Percentiles rank a stretch among this genome's conserved stretches.
phyloP scores from a whole-genome alignment of 1,140 invertebrate genomes.

The Calliopsis andreniformis region DNA sequence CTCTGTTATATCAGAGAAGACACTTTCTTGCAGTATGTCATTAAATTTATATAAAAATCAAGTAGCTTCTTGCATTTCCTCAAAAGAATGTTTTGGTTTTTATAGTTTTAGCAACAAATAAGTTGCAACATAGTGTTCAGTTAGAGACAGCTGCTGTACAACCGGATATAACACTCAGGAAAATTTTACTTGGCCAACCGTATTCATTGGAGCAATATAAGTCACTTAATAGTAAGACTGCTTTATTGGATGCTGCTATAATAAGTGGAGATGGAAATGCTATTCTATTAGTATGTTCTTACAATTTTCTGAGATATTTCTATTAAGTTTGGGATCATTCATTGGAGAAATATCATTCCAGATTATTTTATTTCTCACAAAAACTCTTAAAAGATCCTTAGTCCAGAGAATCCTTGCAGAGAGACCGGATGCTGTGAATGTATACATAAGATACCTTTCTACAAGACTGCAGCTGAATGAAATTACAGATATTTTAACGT shows the following conservation, averaged over 20 bases:
- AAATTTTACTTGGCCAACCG: conserved; percentile 78
- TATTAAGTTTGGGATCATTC: conserved; percentile 15
- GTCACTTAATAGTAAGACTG: conserved; percentile 81
- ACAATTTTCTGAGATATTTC: conserved; percentile 22
- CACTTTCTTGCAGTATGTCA: conserved; percentile 75
- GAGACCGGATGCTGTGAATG: conserved; percentile 78
- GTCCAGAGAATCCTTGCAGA: conserved; percentile 80
- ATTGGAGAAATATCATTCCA: conserved; percentile 62
- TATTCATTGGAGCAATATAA: conserved; percentile 82
- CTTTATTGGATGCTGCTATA: conserved; percentile 80
- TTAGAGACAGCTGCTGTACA: conserved; percentile 66
- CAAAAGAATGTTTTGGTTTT: conserved; percentile 39
- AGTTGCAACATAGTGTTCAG: conserved; percentile 64
- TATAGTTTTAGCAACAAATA: conserved; percentile 72
- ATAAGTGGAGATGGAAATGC: conserved; percentile 82
- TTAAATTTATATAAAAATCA: conserved; percentile 16
- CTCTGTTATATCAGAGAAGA: conserved; percentile 77
- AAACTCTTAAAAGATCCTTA: conserved; percentile 80
- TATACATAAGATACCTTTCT: conserved; percentile 82
- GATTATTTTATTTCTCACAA: conserved; percentile 81
- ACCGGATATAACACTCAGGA: conserved; percentile 76
- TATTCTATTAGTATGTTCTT: conserved; percentile 77
- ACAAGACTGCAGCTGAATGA: conserved; percentile 80
- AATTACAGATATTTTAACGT: conserved; percentile 82
- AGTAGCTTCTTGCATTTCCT: too few relatives aligned